Base-by-base conservation (phyloP, 2,797 vertebrate species). In the Enteromius fasciolatus region DNA sequence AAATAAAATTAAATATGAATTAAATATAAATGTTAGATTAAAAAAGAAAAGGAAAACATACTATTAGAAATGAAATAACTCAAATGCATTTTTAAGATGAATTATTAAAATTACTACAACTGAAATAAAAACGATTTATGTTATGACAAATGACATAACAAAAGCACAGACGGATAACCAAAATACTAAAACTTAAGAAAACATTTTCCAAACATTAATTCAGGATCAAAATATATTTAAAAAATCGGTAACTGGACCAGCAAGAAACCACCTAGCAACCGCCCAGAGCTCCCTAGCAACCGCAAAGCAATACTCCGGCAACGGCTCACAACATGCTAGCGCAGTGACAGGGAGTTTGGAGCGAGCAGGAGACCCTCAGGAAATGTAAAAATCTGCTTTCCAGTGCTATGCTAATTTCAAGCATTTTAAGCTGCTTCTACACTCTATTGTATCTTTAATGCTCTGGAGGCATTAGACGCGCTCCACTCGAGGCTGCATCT, bases 391-490 rank as follows among this genome's bases (percentile, higher is more conserved):
- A 52, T 57, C 54, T 25, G 69, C 39, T 80, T 80, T 72, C 18
- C 39, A 72, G 8, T 44, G 52, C 78, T 33, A 59, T 72, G 39
- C 50, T 33, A 44, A 59, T 59, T 69, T 73, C 46, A 63, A 48
- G 67, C 28, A 70, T 73, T 59, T 72, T 61, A 46, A 72, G 41
- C 31, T 46, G 54, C 12, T 80, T 63, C 31, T 63, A 7, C 78
- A 36, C 14, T 46, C 44, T 63, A 20, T 81, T 81, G 57, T 46
- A 73, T 61, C 57, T 73, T 63, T 63, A 73, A 73, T 63, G n/a
- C 68, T 82, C 59, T 64, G 25, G 31, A 74, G 33, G 15, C 79
- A 73, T 74, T 64, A 63, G 52, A 20, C 8, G 0, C 74, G 28
- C 39, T 80, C 31, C 25, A 31, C 33, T 46, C 28, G 20, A 7